Evolutionary conservation across 2,113 vertebrate species (phyloP), one percentile per base, ranked within the genome.

Genomic region (Dipodomys ordii): DNA sequence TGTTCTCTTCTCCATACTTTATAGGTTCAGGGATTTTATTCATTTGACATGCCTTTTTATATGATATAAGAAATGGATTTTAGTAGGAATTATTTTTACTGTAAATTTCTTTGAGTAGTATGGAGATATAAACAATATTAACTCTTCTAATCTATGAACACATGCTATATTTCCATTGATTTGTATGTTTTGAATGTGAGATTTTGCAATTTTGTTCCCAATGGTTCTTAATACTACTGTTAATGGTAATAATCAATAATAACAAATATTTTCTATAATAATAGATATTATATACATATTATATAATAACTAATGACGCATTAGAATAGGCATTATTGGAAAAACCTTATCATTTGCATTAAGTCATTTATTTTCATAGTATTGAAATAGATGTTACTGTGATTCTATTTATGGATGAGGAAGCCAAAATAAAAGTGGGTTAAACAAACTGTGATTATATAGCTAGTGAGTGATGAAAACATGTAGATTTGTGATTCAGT

Each of bases 281-380:
- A 19, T 10, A 10, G n/a, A 53, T 74, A 44, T 30, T 83, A 92
- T 77, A 72, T 18, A 6, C 23, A 44, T 28, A 69, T 39, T 46
- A 80, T 60, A n/a, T 25, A 83, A 53, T 88, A 64, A 64, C 39
- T 90, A 80, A 84, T 77, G 32, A 49, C 71, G 4, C 2, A 78
- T 92, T 85, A 62, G 16, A 62, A 79, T 46, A 92, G 5, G 53
- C 2, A 84, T 71, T 92, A 88, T 90, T 60, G 25, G 90, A 77
- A 81, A 11, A 74, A 25, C 2, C 64, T 81, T 65, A 49, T 10
- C 2, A 67, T 72, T 91, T 81, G 57, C 8, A 83, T 76, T 69
- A 35, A 35, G 19, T 95, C 65, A 68, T 72, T 88, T 90, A 57
- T 76, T 57, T 67, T 87, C 67, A 74, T 62, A 39, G 39, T 62